phyloP scores from a whole-genome alignment of 1,140 invertebrate genomes.

The Bombus consobrinus region DNA sequence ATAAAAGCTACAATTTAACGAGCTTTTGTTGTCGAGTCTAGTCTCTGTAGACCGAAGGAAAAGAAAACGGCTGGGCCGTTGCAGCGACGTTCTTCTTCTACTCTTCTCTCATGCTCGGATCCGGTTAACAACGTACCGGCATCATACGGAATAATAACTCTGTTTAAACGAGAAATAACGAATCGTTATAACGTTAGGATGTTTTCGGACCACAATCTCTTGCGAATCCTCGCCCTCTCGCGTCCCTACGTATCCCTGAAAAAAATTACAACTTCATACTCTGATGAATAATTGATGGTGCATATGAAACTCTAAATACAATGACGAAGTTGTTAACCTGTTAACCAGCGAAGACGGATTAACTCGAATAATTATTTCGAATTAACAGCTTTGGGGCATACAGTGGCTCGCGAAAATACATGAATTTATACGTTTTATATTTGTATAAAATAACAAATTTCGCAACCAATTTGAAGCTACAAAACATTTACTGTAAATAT shows the following conservation, averaged over 20 bases:
- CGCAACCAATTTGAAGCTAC: neutral
- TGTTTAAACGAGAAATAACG: conserved; percentile 61
- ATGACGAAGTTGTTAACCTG: neutral
- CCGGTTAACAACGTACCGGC: conserved; percentile 45
- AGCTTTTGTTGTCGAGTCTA: conserved; percentile 2
- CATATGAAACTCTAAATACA: neutral
- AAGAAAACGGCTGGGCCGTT: conserved; percentile 29
- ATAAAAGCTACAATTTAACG: conserved; percentile 43
- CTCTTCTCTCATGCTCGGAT: conserved; percentile 56
- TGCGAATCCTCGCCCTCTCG: conserved; percentile 75
- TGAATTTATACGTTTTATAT: no score
- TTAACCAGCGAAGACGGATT: neutral
- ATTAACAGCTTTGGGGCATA: rapidly evolving
- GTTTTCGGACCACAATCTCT: conserved; percentile 79
- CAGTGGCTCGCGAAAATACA: neutral
- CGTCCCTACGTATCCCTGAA: conserved; percentile 81
- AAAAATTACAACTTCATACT: conserved; percentile 58
- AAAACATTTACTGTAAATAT: no score
- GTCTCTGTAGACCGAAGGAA: neutral
- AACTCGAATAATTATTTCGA: neutral
- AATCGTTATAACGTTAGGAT: conserved; percentile 76
- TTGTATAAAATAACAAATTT: no score
- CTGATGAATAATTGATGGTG: neutral
- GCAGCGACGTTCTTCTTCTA: conserved; percentile 45
- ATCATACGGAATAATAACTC: conserved; percentile 54